Conservation (phyloP, 2,797 vertebrate species). For the Artibeus lituratus region DNA sequence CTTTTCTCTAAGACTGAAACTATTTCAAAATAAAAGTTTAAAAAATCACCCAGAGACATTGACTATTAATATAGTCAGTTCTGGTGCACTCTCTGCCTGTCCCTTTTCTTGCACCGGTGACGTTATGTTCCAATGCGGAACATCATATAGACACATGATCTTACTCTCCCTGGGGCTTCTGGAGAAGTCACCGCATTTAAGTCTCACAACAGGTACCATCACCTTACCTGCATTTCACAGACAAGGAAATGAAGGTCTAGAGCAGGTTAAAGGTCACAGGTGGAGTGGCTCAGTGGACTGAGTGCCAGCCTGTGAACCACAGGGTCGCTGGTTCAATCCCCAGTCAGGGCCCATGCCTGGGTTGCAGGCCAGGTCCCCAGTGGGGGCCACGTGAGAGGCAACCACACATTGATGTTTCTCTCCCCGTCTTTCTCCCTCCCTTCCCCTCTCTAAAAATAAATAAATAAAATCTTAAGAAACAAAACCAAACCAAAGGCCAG, state of each 20-base stretch:
- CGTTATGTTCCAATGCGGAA: not conserved
- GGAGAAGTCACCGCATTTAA: not conserved
- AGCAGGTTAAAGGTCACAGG: not conserved
- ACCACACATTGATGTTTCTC: too few species aligned
- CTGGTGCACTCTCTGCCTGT: not conserved
- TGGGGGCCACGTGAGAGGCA: too few species aligned
- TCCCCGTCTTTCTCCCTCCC: too few species aligned
- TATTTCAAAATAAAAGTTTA: not conserved
- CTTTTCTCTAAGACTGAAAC: not conserved
- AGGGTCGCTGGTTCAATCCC: too few species aligned
- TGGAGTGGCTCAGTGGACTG: too few species aligned
- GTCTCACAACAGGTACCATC: not conserved
- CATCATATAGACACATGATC: not conserved
- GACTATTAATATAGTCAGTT: not conserved
- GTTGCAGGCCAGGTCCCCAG: too few species aligned
- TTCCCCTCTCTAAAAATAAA: too few species aligned
- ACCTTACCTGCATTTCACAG: not conserved
- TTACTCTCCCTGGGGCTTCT: not conserved
- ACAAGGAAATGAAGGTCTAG: not conserved
- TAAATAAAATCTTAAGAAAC: too few species aligned
- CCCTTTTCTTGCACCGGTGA: not conserved
- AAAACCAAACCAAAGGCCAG: not conserved
- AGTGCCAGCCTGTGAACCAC: too few species aligned
- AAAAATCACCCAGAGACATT: not conserved
- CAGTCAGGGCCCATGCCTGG: too few species aligned